Evolutionary conservation across 2,888 invertebrate species (phyloP).

Genomic region (Plemyria rubiginata): DNA sequence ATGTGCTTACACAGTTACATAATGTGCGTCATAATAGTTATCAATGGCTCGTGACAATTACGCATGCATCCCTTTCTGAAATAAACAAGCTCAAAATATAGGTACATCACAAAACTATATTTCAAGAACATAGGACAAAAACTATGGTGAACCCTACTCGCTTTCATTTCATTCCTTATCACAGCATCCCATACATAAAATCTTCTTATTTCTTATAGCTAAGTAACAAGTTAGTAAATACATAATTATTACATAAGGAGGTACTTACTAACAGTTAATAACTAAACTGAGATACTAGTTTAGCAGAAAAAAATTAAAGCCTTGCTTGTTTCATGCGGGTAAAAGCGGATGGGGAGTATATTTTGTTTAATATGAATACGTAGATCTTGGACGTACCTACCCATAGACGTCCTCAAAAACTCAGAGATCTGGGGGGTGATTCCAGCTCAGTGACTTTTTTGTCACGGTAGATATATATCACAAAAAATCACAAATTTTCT

Average conservation of each 20-base stretch:
- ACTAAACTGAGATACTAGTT: constrained; percentile 4
- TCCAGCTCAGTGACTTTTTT: too few relatives aligned
- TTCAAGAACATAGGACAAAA: constrained; percentile 35
- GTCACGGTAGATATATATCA: too few relatives aligned
- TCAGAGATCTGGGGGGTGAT: too few relatives aligned
- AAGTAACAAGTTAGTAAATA: constrained; percentile 58
- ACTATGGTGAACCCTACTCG: constrained; percentile 48
- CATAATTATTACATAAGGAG: constrained; percentile 16
- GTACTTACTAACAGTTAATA: constrained; percentile 3
- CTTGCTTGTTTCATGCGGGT: neutral
- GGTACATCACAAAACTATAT: constrained; percentile 24
- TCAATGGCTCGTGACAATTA: constrained; percentile 11
- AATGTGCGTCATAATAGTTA: constrained; percentile 15
- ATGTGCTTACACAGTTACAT: constrained; percentile 1
- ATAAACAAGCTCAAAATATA: constrained; percentile 33
- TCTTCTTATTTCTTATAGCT: constrained; percentile 66
- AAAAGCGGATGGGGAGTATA: neutral
- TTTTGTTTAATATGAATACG: neutral
- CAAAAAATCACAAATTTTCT: too few relatives aligned
- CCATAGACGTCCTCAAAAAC: too few relatives aligned
- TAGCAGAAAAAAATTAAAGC: neutral
- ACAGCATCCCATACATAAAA: constrained; percentile 69
- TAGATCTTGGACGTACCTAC: too few relatives aligned
- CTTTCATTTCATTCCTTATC: constrained; percentile 71
- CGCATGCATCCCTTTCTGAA: constrained; percentile 1